Evolutionary conservation across 2,113 vertebrate genomes (phyloP), one percentile per base, ranked within the genome.

Genomic region (Alaudala cheleensis): DNA sequence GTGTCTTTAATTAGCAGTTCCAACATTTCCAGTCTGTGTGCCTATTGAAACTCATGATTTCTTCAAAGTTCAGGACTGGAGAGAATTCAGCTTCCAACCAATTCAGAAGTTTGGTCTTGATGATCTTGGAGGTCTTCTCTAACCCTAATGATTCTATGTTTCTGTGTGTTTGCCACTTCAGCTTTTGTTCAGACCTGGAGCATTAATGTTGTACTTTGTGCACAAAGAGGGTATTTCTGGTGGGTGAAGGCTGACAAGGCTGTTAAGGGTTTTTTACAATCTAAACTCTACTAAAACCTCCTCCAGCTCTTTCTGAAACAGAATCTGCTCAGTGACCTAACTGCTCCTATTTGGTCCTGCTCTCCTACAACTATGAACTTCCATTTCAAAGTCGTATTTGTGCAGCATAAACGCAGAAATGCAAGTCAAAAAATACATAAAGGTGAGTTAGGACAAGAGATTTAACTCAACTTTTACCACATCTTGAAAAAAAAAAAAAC

Each of bases 11-110:
- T 51, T 8, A 67, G 3, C 12, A 50, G 20, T 57, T 74, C 18
- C 3, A 45, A 6, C 67, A 23, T 54, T 88, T 45, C 1, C 1
- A 37, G 6, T 19, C 34, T 37, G 2, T 12, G 5, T 42, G 12
- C 2, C 18, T 62, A 5, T 37, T 65, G 29, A 81, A 89, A 82
- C 2, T 56, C 9, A 4, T 13, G 33, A 47, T 44, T 62, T 54
- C 28, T 84, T 91, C 14, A 6, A n/a, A 39, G 14, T 69, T 84
- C 26, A 39, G 33, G 5, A 33, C 19, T 53, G 26, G 22, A 40
- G 24, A 15, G 9, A 58, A 33, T 8, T 9, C 14, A 82, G 4
- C 0, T 0, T 34, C 13, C 15, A 82, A 19, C 4, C 29, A 69
- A 34, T 16, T 18, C 14, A 83, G 21, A 19, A 54, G 10, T 45